Evolutionary conservation across 2,888 invertebrate species (phyloP).

Genomic region (Flexamia atlantica): DNA sequence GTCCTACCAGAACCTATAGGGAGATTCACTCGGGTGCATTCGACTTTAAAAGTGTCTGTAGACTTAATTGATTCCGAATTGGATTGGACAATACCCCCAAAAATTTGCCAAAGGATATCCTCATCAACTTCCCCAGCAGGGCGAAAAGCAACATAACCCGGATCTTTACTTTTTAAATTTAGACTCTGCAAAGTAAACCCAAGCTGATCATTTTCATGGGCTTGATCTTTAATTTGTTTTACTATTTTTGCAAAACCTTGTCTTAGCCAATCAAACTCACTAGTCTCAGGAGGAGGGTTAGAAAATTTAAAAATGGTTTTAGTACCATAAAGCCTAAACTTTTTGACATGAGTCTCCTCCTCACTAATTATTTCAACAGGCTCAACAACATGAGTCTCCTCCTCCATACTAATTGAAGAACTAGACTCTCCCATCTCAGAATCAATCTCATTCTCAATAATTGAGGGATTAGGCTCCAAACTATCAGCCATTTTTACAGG

Average conservation of each 20-base stretch:
- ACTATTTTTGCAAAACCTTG: constrained; percentile 19
- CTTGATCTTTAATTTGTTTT: neutral
- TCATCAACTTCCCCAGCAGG: constrained; percentile 22
- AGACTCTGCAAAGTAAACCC: constrained; percentile 25
- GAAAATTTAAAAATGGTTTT: constrained; percentile 24
- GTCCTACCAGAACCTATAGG: constrained; percentile 54
- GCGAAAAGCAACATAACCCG: constrained; percentile 24
- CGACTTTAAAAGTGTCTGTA: constrained; percentile 16
- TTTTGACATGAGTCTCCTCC: constrained; percentile 38
- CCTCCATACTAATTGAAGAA: too few species aligned
- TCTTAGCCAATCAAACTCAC: constrained; percentile 25
- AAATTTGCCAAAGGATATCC: constrained; percentile 46
- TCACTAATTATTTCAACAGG: constrained; percentile 5
- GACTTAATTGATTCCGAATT: constrained; percentile 21
- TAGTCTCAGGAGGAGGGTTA: neutral
- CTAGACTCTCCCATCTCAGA: too few species aligned
- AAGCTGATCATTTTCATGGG: constrained; percentile 19
- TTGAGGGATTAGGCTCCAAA: too few species aligned
- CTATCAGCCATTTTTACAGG: too few species aligned
- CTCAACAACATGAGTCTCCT: too few species aligned
- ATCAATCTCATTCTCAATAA: too few species aligned
- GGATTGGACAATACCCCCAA: constrained; percentile 50
- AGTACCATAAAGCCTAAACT: constrained; percentile 24
- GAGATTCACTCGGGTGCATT: constrained; percentile 60
- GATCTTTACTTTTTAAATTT: constrained; percentile 34